A percentile compares a stretch with the other conserved stretches of the same genome.
These are phyloP conservation scores for Zaprionus taronus DNA, from an alignment of 1,140 invertebrate species.

Conservation along the genomic window DNA sequence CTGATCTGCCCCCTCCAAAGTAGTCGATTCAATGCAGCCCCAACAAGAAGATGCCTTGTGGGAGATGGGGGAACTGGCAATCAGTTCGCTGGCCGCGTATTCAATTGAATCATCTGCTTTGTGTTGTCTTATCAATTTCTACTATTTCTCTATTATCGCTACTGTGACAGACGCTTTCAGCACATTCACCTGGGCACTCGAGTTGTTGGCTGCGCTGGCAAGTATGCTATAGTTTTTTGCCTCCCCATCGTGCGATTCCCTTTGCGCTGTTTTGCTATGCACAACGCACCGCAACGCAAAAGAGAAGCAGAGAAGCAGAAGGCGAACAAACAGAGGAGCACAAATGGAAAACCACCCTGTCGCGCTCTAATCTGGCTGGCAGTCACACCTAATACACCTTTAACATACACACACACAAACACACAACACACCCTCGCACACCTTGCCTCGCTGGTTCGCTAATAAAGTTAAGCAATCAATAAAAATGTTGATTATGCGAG, in stretches of 20 bases:
- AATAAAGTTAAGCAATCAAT: slow-evolving; percentile 57
- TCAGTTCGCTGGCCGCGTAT: not conserved
- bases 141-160: slow-evolving; percentile 10
- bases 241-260: not conserved
- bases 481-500: slow-evolving; percentile 51
- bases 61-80: not conserved
- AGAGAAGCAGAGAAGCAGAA: not conserved
- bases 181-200: not conserved
- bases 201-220: slow-evolving; percentile 8
- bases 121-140: not conserved
- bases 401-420: slow-evolving; percentile 18
- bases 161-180: slow-evolving; percentile 1
- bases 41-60: no score
- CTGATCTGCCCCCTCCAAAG: not conserved
- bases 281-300: not conserved
- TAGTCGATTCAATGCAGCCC: no score
- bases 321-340: slow-evolving; percentile 15
- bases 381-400: slow-evolving; percentile 30
- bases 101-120: not conserved
- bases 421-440: slow-evolving; percentile 13
- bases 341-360: slow-evolving; percentile 26
- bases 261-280: not conserved
- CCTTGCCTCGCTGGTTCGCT: slow-evolving; percentile 30
- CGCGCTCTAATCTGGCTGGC: slow-evolving; percentile 17
- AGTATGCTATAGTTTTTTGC: slow-evolving; percentile 34